Evolutionary conservation across 2,113 vertebrate species (phyloP).

Genomic region (Muscicapa adusta): DNA sequence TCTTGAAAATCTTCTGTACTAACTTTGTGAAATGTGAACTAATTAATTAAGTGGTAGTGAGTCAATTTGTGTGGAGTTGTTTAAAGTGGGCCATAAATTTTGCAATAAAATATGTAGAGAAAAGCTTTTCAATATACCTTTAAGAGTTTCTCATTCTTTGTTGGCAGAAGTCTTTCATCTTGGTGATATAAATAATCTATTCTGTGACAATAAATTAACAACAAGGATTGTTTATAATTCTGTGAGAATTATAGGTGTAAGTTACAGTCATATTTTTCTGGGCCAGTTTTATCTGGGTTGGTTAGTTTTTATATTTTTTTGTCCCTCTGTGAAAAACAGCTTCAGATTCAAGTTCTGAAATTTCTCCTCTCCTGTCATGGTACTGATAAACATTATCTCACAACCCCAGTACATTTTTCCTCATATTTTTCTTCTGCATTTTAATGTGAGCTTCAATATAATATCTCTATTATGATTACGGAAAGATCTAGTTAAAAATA

Average conservation of each 20-base stretch:
- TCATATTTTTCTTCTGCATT: not conserved
- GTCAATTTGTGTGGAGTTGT: not conserved
- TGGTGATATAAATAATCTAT: not conserved
- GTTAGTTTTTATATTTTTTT: not conserved
- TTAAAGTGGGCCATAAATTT: not conserved
- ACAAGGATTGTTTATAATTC: not conserved
- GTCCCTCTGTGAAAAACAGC: not conserved
- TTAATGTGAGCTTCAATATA: not conserved
- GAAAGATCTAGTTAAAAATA: not conserved
- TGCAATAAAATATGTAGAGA: not conserved
- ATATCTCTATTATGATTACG: not conserved
- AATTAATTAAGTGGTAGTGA: not conserved
- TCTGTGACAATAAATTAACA: not conserved
- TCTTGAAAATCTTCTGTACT: not conserved
- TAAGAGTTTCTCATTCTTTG: not conserved
- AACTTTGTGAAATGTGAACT: not conserved
- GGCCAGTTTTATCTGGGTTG: not conserved
- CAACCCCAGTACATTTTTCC: not conserved
- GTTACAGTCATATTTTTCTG: not conserved
- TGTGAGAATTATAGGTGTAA: not conserved
- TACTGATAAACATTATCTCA: not conserved
- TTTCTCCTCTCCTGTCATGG: fast-evolving
- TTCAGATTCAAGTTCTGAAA: not conserved
- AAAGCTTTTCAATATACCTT: not conserved
- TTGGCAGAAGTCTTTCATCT: not conserved